Evolutionary conservation across 2,888 invertebrate species (phyloP), one percentile per base, ranked within the genome.

Genomic region (Ectemnius cavifrons): DNA sequence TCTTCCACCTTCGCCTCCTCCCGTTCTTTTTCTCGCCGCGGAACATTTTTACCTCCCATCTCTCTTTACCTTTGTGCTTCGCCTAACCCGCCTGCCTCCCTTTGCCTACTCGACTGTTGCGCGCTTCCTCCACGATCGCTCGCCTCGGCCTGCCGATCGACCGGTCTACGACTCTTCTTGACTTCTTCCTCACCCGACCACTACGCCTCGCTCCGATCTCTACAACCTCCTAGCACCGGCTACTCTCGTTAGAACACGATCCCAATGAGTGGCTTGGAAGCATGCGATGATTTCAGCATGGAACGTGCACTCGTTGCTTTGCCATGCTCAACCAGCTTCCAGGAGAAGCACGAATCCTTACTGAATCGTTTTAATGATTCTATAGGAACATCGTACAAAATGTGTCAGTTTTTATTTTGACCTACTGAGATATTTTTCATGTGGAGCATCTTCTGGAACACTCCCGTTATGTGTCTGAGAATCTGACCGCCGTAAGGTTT

Each of bases 1-100:
- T 37, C 37, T 37, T 16, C 52, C 52, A 52, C 16, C 52, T 67
- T 57, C 68, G 61, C 74, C 74, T 73, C 71, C 74, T 62, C 75
- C 70, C 74, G 63, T 76, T 81, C 77, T 73, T 71, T 70, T 69
- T 74, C 78, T 65, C 67, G 67, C 76, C 52, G n/a, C n/a, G n/a
- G 52, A 80, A 82, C 79, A 82, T 82, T 83, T 82, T 80, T 82
- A 80, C 81, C 77, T 74, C 73, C 73, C 74, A 68, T 71, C 71
- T 80, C 79, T 75, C 77, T 77, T 37, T 73, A 76, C 74, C 79
- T 77, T 79, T 80, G 69, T 81, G 79, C 80, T 80, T 80, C 77
- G 75, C 75, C 80, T 82, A 80, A 82, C 82, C 74, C 82, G 73
- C 69, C 73, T 80, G 73, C 69, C 73, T 80, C 78, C 82, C 78